Percentiles rank a stretch among this genome's conserved stretches.
Conservation (phyloP, 2,797 vertebrate genomes). For the Pitangus sulphuratus region DNA sequence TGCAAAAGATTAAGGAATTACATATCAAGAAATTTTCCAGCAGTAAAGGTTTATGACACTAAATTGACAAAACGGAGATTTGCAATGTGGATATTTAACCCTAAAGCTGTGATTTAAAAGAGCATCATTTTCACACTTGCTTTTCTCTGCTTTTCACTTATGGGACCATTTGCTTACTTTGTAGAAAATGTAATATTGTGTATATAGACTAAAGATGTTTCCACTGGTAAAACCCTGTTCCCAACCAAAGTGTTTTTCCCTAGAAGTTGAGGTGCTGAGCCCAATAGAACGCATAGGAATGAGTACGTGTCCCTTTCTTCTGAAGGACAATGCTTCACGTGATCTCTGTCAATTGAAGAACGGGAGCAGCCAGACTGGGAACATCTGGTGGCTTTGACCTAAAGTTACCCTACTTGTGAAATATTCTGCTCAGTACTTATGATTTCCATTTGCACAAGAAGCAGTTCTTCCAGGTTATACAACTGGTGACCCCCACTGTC, state of each 20-base stretch:
- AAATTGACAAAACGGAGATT: not conserved
- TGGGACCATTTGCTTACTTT: not conserved
- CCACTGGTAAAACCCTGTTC: not conserved
- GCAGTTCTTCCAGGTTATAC: not conserved
- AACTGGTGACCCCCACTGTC: not conserved
- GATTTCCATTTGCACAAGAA: not conserved
- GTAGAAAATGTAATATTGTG: not conserved
- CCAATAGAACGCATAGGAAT: not conserved
- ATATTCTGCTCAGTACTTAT: not conserved
- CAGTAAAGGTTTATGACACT: not conserved
- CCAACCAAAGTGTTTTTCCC: not conserved
- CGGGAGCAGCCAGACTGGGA: not conserved
- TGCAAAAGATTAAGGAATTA: constrained; percentile 7
- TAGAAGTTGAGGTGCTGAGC: not conserved
- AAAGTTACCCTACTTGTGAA: not conserved
- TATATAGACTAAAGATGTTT: not conserved
- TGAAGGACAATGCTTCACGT: not conserved
- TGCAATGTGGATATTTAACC: not conserved
- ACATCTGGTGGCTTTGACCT: not conserved
- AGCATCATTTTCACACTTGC: not conserved
- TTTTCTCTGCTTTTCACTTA: not conserved
- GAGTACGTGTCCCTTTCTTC: not conserved
- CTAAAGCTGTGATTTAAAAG: not conserved
- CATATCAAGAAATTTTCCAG: not conserved
- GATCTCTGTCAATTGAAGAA: not conserved